A percentile compares a stretch with the other conserved stretches of the same genome.
Conservation (phyloP, 2,113 vertebrate genomes). For the Zosterops lateralis region DNA sequence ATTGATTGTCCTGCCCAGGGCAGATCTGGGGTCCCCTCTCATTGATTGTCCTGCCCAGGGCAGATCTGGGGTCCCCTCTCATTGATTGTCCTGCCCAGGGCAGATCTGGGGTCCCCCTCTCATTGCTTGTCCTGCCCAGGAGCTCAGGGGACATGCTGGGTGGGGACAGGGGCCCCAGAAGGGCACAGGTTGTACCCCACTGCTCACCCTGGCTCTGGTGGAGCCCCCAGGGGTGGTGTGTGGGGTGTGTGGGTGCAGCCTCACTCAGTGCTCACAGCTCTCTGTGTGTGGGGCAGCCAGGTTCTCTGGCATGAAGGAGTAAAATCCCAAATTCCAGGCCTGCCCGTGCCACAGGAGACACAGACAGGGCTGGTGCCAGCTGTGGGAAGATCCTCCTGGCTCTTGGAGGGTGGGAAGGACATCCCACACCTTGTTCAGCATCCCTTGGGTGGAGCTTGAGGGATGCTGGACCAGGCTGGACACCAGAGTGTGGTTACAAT, state of each 20-base stretch:
- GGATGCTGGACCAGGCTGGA: neutral
- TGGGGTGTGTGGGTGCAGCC: neutral
- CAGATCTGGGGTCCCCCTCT: too few species aligned
- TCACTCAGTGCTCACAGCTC: fast-evolving
- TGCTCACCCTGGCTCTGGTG: fast-evolving
- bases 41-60: neutral
- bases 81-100: neutral
- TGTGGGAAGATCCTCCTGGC: neutral
- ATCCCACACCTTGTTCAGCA: neutral
- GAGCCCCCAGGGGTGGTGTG: too few species aligned
- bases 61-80: too few species aligned
- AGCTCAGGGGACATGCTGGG: neutral
- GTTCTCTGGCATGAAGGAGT: neutral
- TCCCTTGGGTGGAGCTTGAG: fast-evolving
- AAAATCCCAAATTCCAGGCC: neutral
- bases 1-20: neutral
- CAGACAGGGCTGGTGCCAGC: neutral
- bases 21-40: too few species aligned
- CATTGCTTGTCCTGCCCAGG: neutral
- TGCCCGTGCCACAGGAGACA: neutral
- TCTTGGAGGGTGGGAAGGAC: neutral
- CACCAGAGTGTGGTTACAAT: too few species aligned
- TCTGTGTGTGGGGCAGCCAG: neutral
- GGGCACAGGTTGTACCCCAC: fast-evolving
- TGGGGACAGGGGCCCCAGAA: neutral